Percentiles rank a stretch among this genome's conserved stretches.
These are phyloP conservation scores for Archaeoteleia sp. DNA, from an alignment of 2,888 invertebrate genomes.

Conservation along the genomic window DNA sequence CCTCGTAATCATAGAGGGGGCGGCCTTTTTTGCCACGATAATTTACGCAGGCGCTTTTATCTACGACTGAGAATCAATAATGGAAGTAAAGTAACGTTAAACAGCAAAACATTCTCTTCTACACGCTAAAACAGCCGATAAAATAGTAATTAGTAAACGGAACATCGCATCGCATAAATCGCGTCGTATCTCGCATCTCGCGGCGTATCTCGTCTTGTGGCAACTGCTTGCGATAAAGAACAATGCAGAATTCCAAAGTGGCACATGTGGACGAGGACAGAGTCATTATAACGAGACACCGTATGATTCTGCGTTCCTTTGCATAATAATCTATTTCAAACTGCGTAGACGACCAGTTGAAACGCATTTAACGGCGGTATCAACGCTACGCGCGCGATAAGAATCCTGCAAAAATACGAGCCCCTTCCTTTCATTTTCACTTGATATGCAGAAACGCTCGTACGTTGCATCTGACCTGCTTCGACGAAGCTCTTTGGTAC, in stretches of 20 bases:
- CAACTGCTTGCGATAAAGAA: conserved; percentile 22
- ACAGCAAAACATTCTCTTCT: conserved; percentile 6
- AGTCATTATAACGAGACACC: conserved; percentile 2
- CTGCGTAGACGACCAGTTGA: conserved; percentile 4
- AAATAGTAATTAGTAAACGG: conserved; percentile 9
- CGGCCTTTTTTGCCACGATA: neutral
- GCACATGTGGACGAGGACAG: conserved; percentile 5
- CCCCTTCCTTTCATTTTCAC: conserved; percentile 1
- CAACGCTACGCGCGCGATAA: conserved; percentile 1
- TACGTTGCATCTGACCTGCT: too few species aligned
- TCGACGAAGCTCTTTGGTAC: too few species aligned
- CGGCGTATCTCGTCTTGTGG: neutral
- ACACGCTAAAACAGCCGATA: conserved; percentile 15
- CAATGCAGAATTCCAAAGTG: conserved; percentile 31
- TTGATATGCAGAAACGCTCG: too few species aligned
- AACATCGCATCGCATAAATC: conserved; percentile 3
- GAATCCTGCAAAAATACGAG: conserved; percentile 5
- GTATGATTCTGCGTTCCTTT: conserved; percentile 1
- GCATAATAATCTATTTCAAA: conserved; percentile 12
- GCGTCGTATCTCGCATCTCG: conserved; percentile 4
- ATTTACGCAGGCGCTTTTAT: conserved; percentile 3
- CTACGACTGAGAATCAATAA: conserved; percentile 4
- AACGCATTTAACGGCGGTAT: conserved; percentile 7
- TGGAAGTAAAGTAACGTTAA: neutral
- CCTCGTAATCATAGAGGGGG: neutral